Evolutionary conservation across 1,140 invertebrate genomes (phyloP).

Genomic region (Drosophila nebulosa): DNA sequence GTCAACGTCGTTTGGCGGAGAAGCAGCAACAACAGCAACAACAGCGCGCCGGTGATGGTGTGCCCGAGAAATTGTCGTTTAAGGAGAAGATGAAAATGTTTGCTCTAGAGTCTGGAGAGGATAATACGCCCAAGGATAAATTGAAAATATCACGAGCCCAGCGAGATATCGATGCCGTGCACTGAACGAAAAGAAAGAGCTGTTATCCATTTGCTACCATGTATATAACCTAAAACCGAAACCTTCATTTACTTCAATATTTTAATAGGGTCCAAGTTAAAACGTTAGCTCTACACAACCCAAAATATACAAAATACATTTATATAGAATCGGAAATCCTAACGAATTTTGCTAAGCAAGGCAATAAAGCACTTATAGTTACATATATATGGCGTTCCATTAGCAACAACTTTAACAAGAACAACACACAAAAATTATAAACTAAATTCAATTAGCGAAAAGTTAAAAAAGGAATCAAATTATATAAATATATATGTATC

Average conservation of each 20-base stretch:
- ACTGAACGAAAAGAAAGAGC: slow-evolving; percentile 59
- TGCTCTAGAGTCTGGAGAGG: slow-evolving; percentile 94
- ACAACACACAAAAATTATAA: slow-evolving; percentile 42
- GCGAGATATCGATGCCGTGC: slow-evolving; percentile 91
- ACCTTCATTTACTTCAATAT: slow-evolving; percentile 43
- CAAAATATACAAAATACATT: slow-evolving; percentile 21
- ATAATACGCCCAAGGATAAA: slow-evolving; percentile 93
- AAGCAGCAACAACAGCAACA: slow-evolving; percentile 88
- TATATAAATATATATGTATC: slow-evolving; percentile 32
- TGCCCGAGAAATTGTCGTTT: slow-evolving; percentile 95
- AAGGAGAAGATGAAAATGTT: slow-evolving; percentile 99
- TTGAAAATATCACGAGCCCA: slow-evolving; percentile 96
- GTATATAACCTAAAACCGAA: slow-evolving; percentile 41
- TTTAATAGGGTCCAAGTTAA: slow-evolving; percentile 63
- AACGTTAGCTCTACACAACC: slow-evolving; percentile 48
- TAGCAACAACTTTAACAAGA: slow-evolving; percentile 41
- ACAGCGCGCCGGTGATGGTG: slow-evolving; percentile 84
- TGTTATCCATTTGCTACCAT: slow-evolving; percentile 25
- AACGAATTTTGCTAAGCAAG: slow-evolving; percentile 79
- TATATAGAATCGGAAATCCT: slow-evolving; percentile 29
- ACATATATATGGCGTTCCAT: slow-evolving; percentile 42
- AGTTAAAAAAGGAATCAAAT: slow-evolving; percentile 45
- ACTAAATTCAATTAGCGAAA: slow-evolving; percentile 71
- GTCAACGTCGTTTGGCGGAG: slow-evolving; percentile 89
- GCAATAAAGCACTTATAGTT: slow-evolving; percentile 67